Conservation (phyloP, 2,113 vertebrate genomes). For the Ptilonorhynchus violaceus region DNA sequence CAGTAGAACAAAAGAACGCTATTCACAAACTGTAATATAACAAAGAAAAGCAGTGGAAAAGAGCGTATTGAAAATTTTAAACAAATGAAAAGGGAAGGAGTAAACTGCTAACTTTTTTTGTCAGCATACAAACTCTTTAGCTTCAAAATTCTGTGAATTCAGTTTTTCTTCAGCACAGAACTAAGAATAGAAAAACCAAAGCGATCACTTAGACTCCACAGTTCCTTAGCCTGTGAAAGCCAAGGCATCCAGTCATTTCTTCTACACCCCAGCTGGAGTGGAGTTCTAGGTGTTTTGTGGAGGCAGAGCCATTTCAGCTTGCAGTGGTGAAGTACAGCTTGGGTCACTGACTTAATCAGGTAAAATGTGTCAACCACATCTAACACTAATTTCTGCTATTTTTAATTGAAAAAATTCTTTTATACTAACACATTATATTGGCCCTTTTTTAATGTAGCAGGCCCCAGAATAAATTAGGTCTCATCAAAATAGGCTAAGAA, state of each 20-base stretch:
- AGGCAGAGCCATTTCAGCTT: neutral
- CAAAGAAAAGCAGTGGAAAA: neutral
- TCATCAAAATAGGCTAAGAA: neutral
- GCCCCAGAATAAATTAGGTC: neutral
- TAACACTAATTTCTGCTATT: neutral
- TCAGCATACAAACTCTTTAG: neutral
- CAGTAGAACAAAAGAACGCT: neutral
- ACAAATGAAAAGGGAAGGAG: neutral
- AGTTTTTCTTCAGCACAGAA: neutral
- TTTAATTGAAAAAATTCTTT: neutral
- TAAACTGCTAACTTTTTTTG: neutral
- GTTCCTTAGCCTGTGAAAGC: neutral
- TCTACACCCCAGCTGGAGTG: neutral
- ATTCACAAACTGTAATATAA: neutral
- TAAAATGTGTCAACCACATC: no score
- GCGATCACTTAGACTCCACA: neutral
- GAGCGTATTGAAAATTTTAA: neutral
- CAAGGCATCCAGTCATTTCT: accelerated
- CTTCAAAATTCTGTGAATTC: neutral
- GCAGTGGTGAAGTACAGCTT: neutral
- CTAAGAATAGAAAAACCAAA: neutral
- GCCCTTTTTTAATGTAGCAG: neutral
- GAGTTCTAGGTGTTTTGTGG: neutral
- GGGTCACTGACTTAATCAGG: neutral
- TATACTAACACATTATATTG: neutral